These are phyloP conservation scores for Erethizon dorsatum DNA, from an alignment of 2,797 vertebrate species.

Conservation along the genomic window DNA sequence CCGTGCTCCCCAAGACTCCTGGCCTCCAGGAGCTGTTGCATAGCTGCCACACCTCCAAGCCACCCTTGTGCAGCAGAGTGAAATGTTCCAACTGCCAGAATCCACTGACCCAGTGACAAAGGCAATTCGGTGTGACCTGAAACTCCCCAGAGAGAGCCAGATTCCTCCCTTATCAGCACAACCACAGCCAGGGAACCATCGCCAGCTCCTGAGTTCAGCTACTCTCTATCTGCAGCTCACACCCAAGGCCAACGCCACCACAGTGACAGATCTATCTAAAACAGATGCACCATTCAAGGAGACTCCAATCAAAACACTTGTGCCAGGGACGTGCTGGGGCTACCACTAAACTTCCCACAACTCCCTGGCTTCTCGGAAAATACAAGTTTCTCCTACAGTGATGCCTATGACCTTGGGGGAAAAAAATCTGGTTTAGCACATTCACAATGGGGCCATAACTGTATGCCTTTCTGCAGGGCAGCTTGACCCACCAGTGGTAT, in stretches of 20 bases:
- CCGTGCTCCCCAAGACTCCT: background rate
- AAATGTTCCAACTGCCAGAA: background rate
- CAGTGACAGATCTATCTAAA: constrained; percentile 39
- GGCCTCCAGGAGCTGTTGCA: background rate
- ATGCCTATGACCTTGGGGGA: background rate
- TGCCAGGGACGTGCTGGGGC: background rate
- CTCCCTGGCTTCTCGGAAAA: constrained; percentile 62
- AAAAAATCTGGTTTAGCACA: background rate
- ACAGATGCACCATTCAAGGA: background rate
- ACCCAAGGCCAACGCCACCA: constrained; percentile 51
- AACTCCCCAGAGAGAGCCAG: constrained; percentile 44
- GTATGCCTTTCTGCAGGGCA: background rate
- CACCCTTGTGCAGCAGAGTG: background rate
- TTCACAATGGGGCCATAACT: background rate
- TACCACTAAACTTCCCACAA: background rate
- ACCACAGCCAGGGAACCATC: constrained; percentile 12
- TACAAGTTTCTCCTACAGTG: constrained; percentile 46
- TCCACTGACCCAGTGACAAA: background rate
- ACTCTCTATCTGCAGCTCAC: background rate
- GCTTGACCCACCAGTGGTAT: background rate
- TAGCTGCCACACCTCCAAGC: background rate
- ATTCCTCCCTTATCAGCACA: constrained; percentile 44
- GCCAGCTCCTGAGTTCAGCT: background rate
- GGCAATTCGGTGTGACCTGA: background rate
- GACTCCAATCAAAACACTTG: constrained; percentile 47